These are phyloP conservation scores for Cepaea hortensis DNA, from an alignment of 2,888 invertebrate species.

Conservation along the genomic window DNA sequence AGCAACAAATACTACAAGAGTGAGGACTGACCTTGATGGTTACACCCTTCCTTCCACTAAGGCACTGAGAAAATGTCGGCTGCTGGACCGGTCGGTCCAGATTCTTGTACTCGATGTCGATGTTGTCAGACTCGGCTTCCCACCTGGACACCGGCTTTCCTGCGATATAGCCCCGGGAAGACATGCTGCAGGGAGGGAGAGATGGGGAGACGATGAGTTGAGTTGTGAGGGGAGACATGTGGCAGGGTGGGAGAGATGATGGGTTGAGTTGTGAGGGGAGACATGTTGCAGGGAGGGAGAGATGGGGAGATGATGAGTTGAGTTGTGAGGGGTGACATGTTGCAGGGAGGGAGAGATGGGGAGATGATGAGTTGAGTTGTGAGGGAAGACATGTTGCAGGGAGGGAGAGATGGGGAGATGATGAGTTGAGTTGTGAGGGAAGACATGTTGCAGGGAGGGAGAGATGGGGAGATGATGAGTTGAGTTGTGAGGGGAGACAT, in stretches of 20 bases:
- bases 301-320: neutral
- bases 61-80: slow-evolving; percentile 55
- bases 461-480: neutral
- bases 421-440: neutral
- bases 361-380: neutral
- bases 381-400: neutral
- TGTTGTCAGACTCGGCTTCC: slow-evolving; percentile 71
- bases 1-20: too few relatives aligned
- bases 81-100: slow-evolving; percentile 60
- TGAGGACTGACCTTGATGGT: slow-evolving; percentile 56
- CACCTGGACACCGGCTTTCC: slow-evolving; percentile 70
- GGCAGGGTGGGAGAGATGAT: neutral
- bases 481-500: neutral
- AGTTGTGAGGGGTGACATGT: neutral
- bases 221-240: neutral
- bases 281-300: neutral
- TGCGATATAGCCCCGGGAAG: slow-evolving; percentile 68
- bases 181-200: slow-evolving; percentile 60
- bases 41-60: slow-evolving; percentile 63
- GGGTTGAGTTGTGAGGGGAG: neutral
- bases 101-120: slow-evolving; percentile 72
- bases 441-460: neutral
- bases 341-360: neutral
- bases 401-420: neutral
- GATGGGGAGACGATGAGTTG: neutral